These are phyloP conservation scores for Podarcis siculus DNA, from an alignment of 2,797 vertebrate species.

Conservation along the genomic window DNA sequence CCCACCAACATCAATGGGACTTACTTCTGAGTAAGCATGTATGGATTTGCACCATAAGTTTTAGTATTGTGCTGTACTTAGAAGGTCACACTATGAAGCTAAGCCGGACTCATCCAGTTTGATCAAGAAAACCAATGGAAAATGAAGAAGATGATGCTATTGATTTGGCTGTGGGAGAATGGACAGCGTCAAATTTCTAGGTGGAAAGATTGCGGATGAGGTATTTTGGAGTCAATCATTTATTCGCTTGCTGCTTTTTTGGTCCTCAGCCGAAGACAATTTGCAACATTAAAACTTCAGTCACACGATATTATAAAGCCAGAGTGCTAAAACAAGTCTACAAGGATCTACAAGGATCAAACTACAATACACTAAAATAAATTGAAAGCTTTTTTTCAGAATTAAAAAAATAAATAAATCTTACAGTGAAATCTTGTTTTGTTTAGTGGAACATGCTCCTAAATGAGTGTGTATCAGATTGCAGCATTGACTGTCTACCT, in stretches of 20 bases:
- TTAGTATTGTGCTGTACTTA: not conserved
- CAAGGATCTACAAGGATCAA: not conserved
- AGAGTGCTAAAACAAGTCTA: not conserved
- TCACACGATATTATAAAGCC: not conserved
- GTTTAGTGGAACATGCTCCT: not conserved
- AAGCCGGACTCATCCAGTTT: not conserved
- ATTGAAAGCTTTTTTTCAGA: not conserved
- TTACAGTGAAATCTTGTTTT: not conserved
- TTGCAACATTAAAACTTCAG: not conserved
- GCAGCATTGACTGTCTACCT: not conserved
- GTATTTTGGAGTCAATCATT: not conserved
- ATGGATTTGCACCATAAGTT: not conserved
- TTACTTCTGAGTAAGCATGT: not conserved
- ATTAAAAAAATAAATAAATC: not conserved
- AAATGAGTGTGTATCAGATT: not conserved
- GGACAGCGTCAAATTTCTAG: not conserved
- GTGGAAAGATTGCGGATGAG: not conserved
- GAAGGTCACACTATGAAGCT: not conserved
- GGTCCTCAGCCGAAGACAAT: not conserved
- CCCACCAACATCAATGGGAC: not conserved
- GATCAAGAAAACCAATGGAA: not conserved
- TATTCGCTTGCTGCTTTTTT: not conserved
- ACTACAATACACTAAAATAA: too few relatives aligned
- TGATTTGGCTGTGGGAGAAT: not conserved
- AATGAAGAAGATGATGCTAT: not conserved